phyloP scores from a whole-genome alignment of 2,888 invertebrate species.

The Philopedon plagiatum region DNA sequence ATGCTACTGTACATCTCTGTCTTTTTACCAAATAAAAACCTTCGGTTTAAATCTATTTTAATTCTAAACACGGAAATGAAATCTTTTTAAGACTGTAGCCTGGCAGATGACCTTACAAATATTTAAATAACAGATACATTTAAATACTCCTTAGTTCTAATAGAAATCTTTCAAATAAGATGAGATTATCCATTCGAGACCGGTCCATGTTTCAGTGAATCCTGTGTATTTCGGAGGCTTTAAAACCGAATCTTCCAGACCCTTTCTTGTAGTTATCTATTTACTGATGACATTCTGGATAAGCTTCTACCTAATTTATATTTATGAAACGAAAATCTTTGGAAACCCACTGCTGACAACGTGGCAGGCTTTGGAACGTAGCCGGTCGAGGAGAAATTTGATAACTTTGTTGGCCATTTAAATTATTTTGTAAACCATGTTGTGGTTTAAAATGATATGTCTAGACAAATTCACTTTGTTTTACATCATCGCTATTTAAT shows the following conservation, averaged over 20 bases:
- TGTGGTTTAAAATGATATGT: neutral
- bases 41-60: no score
- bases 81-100: no score
- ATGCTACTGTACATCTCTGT: no score
- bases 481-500: no score
- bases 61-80: no score
- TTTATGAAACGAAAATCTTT: slow-evolving; percentile 31
- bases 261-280: slow-evolving; percentile 34
- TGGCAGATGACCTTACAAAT: neutral
- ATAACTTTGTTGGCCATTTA: neutral
- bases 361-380: slow-evolving; percentile 10
- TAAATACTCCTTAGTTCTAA: neutral
- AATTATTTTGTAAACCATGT: neutral
- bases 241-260: slow-evolving; percentile 2
- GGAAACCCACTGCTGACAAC: neutral
- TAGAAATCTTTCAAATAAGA: slow-evolving; percentile 3
- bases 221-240: slow-evolving; percentile 6
- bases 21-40: no score
- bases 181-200: slow-evolving; percentile 11
- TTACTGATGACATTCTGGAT: slow-evolving; percentile 33
- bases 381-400: slow-evolving; percentile 11
- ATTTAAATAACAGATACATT: neutral
- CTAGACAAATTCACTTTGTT: neutral
- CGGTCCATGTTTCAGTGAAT: slow-evolving; percentile 6
- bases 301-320: slow-evolving; percentile 30